These are phyloP conservation scores for Helarctos malayanus DNA, from an alignment of 2,797 vertebrate species.

Conservation along the genomic window DNA sequence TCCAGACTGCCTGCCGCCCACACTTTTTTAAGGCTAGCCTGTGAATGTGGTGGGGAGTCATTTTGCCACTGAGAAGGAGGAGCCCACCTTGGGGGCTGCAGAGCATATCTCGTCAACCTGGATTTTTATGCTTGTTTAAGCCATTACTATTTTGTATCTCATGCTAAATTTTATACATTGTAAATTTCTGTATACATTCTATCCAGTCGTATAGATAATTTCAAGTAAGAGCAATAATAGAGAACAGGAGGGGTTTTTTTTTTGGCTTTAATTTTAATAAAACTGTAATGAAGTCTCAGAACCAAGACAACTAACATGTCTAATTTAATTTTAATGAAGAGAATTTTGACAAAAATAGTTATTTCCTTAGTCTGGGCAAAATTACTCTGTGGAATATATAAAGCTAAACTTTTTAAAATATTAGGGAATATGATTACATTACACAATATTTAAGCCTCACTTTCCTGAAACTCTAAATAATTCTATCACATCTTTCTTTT, in stretches of 20 bases:
- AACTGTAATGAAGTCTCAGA: background rate
- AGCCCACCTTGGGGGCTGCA: background rate
- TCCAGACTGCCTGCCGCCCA: background rate
- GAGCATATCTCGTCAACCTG: background rate
- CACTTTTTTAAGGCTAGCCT: background rate
- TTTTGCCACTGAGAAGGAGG: background rate
- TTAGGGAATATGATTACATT: slow-evolving; percentile 7
- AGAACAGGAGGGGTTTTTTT: background rate
- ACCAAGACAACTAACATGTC: background rate
- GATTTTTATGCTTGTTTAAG: background rate
- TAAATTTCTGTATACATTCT: background rate
- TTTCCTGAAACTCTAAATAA: slow-evolving; percentile 2
- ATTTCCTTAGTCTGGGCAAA: slow-evolving; percentile 42
- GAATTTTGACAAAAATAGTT: background rate
- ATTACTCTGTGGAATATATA: background rate
- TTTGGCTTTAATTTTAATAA: slow-evolving; percentile 40
- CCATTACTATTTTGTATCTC: background rate
- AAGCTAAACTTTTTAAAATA: background rate
- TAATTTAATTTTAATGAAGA: slow-evolving; percentile 50
- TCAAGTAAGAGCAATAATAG: background rate
- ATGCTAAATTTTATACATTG: background rate
- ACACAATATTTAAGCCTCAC: background rate
- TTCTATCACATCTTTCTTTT: slow-evolving; percentile 31
- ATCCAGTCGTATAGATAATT: background rate
- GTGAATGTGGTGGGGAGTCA: background rate